Evolutionary conservation across 2,797 vertebrate species (phyloP), one percentile per base, ranked within the genome.

Genomic region (Phrynocephalus guinanensis): DNA sequence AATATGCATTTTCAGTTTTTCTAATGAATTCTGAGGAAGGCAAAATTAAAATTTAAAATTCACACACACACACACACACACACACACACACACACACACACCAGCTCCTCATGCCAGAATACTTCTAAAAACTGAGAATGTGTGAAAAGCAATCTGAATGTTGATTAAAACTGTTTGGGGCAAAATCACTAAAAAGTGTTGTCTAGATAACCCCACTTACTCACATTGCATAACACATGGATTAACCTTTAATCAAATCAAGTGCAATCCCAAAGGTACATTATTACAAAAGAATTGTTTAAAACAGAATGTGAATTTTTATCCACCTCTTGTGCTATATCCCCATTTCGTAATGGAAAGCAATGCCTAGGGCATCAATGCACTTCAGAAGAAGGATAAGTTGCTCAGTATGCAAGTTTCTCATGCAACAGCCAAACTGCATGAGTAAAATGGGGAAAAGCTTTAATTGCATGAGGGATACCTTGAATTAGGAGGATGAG

Each of bases 41-140:
- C 52, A 56, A 56, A 56, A 56, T 56, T 11, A 56, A 56, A 56
- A 56, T 56, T 56, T 10, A 56, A 56, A 56, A 52, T 8, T 52
- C 6, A 52, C 6, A 52, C 50, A 52, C 50, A 52, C 10, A 10
- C 50, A 52, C 50, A 10, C 52, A 52, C 52, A 52, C 52, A 33
- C 33, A 52, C 52, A 33, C 33, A 52, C 52, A 52, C 11, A 13
- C 52, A 52, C 52, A 13, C 52, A 56, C 52, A 56, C 52, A 87
- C 87, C 86, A 68, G 9, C 11, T 26, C 82, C 87, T 68, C 7
- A 70, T 92, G 88, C 83, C 90, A 93, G 92, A 89, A 91, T 2
- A 89, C 93, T 94, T 83, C 76, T 89, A 84, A 50, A 82, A 86
- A 38, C 73, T 82, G 33, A 76, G 67, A 89, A 82, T 87, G 84